A percentile compares a stretch with the other conserved stretches of the same genome.
These are phyloP conservation scores for Rhombomys opimus DNA, from an alignment of 2,113 vertebrate genomes.

Conservation along the genomic window DNA sequence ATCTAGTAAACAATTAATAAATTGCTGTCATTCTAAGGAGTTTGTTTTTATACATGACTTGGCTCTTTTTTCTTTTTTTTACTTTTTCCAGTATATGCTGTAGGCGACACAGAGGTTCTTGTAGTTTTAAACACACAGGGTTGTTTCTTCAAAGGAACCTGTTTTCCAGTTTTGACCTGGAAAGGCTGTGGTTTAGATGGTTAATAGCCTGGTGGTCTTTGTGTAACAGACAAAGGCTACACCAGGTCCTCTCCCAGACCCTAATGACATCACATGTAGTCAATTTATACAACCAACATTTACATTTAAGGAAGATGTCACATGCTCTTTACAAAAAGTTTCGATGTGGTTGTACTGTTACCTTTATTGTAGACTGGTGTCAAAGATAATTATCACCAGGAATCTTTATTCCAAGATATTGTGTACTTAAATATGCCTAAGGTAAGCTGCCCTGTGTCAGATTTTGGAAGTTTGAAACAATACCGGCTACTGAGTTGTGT, in stretches of 20 bases:
- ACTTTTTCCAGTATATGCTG: no score
- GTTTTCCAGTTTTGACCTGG: background rate
- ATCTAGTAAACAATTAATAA: background rate
- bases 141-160: background rate
- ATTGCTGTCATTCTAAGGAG: background rate
- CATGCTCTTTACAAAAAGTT: background rate
- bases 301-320: background rate
- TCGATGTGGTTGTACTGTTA: no score
- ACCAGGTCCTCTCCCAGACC: background rate
- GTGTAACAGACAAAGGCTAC: rapidly evolving
- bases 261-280: background rate
- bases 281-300: background rate
- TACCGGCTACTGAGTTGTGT: rapidly evolving
- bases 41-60: background rate
- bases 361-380: background rate
- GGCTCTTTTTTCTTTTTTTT: background rate
- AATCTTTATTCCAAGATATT: background rate
- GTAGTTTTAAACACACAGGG: background rate
- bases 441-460: background rate
- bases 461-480: background rate
- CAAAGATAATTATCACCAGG: background rate
- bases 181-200: rapidly evolving
- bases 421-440: background rate
- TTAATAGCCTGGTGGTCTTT: background rate
- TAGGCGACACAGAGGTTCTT: background rate